A percentile compares a stretch with the other conserved stretches of the same genome.
phyloP scores from a whole-genome alignment of 1,140 invertebrate species.

The Parapsyche elsis region DNA sequence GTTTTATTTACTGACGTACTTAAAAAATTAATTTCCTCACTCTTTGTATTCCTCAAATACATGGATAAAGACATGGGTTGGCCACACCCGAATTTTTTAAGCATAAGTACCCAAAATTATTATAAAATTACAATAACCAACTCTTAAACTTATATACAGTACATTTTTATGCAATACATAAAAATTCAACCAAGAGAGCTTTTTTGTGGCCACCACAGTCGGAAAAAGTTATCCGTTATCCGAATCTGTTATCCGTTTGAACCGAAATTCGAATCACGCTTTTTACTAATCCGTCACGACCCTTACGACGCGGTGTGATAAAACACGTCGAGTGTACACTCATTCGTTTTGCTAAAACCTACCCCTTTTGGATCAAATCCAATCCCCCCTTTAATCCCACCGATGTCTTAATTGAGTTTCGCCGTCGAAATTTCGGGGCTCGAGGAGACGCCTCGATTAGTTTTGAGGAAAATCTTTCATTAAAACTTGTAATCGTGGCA shows the following conservation, averaged over 20 bases:
- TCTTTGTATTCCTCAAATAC: too few relatives aligned
- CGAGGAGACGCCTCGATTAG: neutral
- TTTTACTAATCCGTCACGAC: constrained; percentile 23
- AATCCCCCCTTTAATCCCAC: neutral
- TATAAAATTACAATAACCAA: too few relatives aligned
- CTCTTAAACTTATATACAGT: too few relatives aligned
- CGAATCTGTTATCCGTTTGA: too few relatives aligned
- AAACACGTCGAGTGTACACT: neutral
- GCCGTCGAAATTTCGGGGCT: neutral
- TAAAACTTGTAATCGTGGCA: constrained; percentile 36
- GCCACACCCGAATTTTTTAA: too few relatives aligned
- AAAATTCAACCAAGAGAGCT: too few relatives aligned
- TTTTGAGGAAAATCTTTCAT: constrained; percentile 32
- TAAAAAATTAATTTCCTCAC: too few relatives aligned
- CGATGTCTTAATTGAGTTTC: constrained; percentile 33
- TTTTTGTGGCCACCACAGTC: neutral
- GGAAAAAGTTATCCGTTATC: neutral
- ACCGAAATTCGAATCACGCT: constrained; percentile 38
- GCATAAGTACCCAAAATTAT: too few relatives aligned
- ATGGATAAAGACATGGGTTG: too few relatives aligned
- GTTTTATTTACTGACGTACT: too few relatives aligned
- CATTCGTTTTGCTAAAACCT: neutral
- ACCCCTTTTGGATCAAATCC: neutral
- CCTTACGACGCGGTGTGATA: neutral
- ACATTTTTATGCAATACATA: too few relatives aligned